Evolutionary conservation across 2,113 vertebrate genomes (phyloP).

Genomic region (Oncorhynchus keta): DNA sequence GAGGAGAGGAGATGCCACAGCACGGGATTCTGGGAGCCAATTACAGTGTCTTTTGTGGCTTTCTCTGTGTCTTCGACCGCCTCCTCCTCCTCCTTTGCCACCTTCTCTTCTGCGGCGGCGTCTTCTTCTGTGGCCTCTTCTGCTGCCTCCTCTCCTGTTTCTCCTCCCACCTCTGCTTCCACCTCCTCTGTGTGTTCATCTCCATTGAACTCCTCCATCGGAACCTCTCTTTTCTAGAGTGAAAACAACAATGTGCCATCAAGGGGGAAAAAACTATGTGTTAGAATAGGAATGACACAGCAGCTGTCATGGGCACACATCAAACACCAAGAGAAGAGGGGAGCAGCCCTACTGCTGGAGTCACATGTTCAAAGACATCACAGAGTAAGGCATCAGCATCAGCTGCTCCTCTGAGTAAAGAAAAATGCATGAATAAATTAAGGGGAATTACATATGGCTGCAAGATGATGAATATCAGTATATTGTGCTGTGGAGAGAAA

Average conservation of each 20-base stretch:
- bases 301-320: slow-evolving; percentile 8
- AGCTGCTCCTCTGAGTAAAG: neutral
- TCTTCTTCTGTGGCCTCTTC: slow-evolving; percentile 12
- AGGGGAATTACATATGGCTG: neutral
- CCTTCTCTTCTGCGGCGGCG: slow-evolving; percentile 3
- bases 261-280: neutral
- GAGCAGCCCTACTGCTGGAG: slow-evolving; percentile 1
- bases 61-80: slow-evolving; percentile 23
- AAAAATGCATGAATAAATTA: slow-evolving; percentile 4
- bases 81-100: slow-evolving; percentile 37
- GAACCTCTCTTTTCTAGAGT: slow-evolving; percentile 56
- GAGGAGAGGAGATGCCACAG: slow-evolving; percentile 24
- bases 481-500: slow-evolving; percentile 7
- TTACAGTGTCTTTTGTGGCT: slow-evolving; percentile 63
- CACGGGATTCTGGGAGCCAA: slow-evolving; percentile 35
- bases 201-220: slow-evolving; percentile 61
- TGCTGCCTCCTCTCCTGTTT: slow-evolving; percentile 22
- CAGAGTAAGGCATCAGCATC: neutral
- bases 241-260: slow-evolving; percentile 38
- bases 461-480: slow-evolving; percentile 5
- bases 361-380: slow-evolving; percentile 2
- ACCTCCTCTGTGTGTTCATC: slow-evolving; percentile 34
- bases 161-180: neutral
- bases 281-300: neutral
- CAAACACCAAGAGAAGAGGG: neutral